These are phyloP conservation scores for Saccostrea glomerata DNA, from an alignment of 1,140 invertebrate species.

Conservation along the genomic window DNA sequence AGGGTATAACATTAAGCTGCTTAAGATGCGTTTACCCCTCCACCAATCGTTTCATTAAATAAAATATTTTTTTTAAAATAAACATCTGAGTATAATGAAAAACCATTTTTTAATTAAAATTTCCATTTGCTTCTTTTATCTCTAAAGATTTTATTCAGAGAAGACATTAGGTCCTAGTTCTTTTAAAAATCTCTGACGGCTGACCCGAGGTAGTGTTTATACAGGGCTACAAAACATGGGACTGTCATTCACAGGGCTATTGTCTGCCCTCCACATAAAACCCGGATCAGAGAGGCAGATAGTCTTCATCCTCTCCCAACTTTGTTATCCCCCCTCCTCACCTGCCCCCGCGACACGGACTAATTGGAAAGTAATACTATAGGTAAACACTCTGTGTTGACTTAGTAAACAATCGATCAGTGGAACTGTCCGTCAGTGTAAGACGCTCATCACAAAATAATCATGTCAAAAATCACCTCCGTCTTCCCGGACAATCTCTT, in stretches of 20 bases:
- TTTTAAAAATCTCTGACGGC: background rate
- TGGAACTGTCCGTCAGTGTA: background rate
- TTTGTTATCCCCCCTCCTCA: constrained; percentile 31
- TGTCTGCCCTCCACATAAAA: background rate
- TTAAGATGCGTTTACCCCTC: too few relatives aligned
- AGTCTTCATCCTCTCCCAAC: background rate
- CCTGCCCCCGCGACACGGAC: background rate
- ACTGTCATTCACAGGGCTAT: background rate
- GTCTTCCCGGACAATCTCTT: background rate
- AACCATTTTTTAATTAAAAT: background rate
- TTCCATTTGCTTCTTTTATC: background rate
- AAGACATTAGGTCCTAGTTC: background rate
- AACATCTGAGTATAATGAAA: too few relatives aligned
- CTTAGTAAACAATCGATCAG: constrained; percentile 28
- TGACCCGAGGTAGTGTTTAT: constrained; percentile 9
- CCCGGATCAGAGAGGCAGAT: background rate
- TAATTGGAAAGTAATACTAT: constrained; percentile 30
- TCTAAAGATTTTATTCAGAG: background rate
- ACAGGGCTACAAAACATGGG: constrained; percentile 21
- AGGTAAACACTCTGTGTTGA: constrained; percentile 16
- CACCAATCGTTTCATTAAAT: too few relatives aligned
- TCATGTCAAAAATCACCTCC: constrained; percentile 27
- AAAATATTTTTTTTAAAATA: too few relatives aligned
- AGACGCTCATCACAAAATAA: constrained; percentile 23
- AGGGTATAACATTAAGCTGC: too few relatives aligned